Base-by-base conservation (phyloP, 2,888 invertebrate genomes). In the Neoascia interrupta region DNA sequence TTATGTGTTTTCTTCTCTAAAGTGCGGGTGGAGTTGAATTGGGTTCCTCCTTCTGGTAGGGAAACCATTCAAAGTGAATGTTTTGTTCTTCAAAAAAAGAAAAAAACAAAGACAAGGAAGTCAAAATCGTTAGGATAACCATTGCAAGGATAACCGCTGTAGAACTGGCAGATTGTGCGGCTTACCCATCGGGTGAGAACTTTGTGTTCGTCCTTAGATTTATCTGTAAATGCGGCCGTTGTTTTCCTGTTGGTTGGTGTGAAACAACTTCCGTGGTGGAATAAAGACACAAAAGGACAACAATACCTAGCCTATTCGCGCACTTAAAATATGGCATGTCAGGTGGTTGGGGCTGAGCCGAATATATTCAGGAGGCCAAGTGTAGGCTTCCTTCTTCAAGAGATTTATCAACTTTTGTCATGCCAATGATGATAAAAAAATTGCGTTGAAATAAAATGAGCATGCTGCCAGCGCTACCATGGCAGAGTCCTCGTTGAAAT, bases 361-460 rank as follows among this genome's bases (percentile, higher is more conserved):
- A 68, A 68, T 61, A 68, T 60, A 47, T 68, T 34, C 21, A n/a
- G 26, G 19, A 66, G 36, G n/a, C n/a, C 47, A 39, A 37, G 3
- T 43, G 34, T 41, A 43, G 41, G 47, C 47, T 28, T 54, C 13
- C 49, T n/a, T 8, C 8, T 5, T 1, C 21, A 5, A 34, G 23
- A 70, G 34, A 70, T 72, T 70, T 70, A 72, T 76, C 76, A 70
- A 64, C 60, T 47, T 51, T 60, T 70, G 70, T 58, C 58, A 76
- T 76, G 76, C 53, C 64, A 70, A 26, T 58, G 51, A 69, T 69
- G 54, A 28, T 47, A 10, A 53, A 39, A 54, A 36, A 23, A 3
- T 0, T 2, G 36, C 34, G n/a, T n/a, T n/a, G n/a, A n/a, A n/a
- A n/a, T n/a, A n/a, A 36, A 10, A 18, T 39, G 11, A n/a, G 2